phyloP scores from a whole-genome alignment of 2,888 invertebrate species.

The Matsumyia berberina region DNA sequence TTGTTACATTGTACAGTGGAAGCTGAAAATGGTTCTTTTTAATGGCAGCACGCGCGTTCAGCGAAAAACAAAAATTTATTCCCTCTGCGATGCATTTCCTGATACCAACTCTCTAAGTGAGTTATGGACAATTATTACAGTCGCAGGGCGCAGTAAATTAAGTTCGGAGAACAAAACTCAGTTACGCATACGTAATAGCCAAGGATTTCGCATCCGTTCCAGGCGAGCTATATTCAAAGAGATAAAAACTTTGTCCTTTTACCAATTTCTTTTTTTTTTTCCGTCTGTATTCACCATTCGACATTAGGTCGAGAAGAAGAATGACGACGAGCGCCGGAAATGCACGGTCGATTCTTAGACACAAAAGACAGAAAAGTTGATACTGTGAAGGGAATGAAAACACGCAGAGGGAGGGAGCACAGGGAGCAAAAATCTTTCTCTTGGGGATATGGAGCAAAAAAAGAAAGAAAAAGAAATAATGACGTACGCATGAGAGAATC shows the following conservation, averaged over 20 bases:
- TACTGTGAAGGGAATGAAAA: slow-evolving; percentile 36
- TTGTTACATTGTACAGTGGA: slow-evolving; percentile 42
- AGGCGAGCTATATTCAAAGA: slow-evolving; percentile 54
- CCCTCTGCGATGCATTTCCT: slow-evolving; percentile 67
- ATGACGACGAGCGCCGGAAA: slow-evolving; percentile 74
- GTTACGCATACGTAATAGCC: slow-evolving; percentile 70
- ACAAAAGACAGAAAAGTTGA: slow-evolving; percentile 77
- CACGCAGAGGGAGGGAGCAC: slow-evolving; percentile 28
- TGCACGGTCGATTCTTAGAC: slow-evolving; percentile 78
- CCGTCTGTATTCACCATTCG: slow-evolving; percentile 43
- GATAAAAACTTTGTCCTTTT: slow-evolving; percentile 70
- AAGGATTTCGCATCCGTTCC: slow-evolving; percentile 66
- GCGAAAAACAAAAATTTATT: slow-evolving; percentile 20
- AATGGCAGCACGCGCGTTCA: slow-evolving; percentile 53
- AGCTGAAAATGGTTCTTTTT: slow-evolving; percentile 53
- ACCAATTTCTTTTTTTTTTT: too few relatives aligned
- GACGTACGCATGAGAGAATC: slow-evolving; percentile 84
- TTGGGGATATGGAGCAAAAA: slow-evolving; percentile 76
- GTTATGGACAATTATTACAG: slow-evolving; percentile 68
- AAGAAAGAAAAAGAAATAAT: slow-evolving; percentile 81
- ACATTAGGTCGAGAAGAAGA: slow-evolving; percentile 65
- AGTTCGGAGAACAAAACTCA: slow-evolving; percentile 61
- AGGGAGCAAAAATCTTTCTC: slow-evolving; percentile 67
- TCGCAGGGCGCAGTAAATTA: slow-evolving; percentile 58
- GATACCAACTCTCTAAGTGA: slow-evolving; percentile 60